phyloP scores from a whole-genome alignment of 1,140 invertebrate species.

The Phthorimaea operculella region DNA sequence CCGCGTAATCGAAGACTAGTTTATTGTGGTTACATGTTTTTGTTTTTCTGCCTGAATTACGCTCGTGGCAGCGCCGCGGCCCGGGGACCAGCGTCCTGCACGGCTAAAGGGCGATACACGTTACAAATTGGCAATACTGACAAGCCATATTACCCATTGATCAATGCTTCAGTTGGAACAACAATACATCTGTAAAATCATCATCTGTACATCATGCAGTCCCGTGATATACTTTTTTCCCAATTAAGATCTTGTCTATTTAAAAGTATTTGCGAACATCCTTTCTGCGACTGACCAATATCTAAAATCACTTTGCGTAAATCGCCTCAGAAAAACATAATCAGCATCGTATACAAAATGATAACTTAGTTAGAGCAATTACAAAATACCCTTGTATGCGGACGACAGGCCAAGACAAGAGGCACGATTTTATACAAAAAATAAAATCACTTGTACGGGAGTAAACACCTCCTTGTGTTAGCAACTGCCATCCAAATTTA shows the following conservation, averaged over 20 bases:
- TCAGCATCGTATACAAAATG: constrained; percentile 41
- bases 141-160: too few relatives aligned
- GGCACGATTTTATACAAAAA: constrained; percentile 66
- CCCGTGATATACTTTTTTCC: too few relatives aligned
- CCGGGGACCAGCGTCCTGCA: too few relatives aligned
- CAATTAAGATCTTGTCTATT: too few relatives aligned
- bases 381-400: constrained; percentile 49
- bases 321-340: constrained; percentile 58
- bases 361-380: constrained; percentile 36
- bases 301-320: constrained; percentile 47
- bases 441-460: constrained; percentile 66
- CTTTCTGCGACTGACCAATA: constrained; percentile 45
- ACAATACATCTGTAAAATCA: too few relatives aligned
- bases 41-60: background rate
- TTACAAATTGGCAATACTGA: too few relatives aligned
- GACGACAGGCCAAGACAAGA: constrained; percentile 67
- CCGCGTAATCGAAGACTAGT: constrained; percentile 43
- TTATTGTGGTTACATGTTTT: background rate
- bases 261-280: constrained; percentile 24
- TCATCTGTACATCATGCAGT: too few relatives aligned
- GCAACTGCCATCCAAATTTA: constrained; percentile 60
- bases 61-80: too few relatives aligned
- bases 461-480: constrained; percentile 55
- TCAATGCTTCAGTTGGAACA: too few relatives aligned
- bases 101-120: too few relatives aligned